These are phyloP conservation scores for Lasioglossum zephyrum DNA, from an alignment of 2,888 invertebrate genomes.

Conservation along the genomic window DNA sequence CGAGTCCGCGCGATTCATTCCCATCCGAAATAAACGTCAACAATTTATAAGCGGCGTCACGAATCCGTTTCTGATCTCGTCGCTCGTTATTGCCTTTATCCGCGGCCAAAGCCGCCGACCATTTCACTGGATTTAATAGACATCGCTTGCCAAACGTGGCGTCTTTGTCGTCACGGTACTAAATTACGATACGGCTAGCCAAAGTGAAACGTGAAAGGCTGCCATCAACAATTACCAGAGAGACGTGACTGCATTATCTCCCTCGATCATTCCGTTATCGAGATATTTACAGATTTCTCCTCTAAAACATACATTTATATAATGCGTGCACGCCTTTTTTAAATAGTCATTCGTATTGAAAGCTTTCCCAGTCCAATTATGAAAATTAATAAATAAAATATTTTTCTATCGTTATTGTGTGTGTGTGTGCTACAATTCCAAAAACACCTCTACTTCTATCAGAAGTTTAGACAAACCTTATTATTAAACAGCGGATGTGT, in stretches of 20 bases:
- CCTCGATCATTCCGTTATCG: not conserved
- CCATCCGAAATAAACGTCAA: not conserved
- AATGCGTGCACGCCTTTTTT: not conserved
- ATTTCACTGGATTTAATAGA: slow-evolving; percentile 18
- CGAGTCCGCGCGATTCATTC: not conserved
- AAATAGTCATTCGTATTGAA: too few relatives aligned
- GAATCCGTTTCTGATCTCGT: slow-evolving; percentile 4
- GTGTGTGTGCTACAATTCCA: too few relatives aligned
- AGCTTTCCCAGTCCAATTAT: too few relatives aligned
- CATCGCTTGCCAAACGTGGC: not conserved
- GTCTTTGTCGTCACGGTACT: not conserved
- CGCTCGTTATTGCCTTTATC: slow-evolving; percentile 9
- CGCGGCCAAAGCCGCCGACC: not conserved
- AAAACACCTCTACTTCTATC: too few relatives aligned
- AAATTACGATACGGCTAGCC: not conserved
- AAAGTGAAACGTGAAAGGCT: not conserved
- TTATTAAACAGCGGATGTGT: too few relatives aligned
- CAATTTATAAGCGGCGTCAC: slow-evolving; percentile 1
- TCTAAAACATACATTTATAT: not conserved
- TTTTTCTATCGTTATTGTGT: too few relatives aligned
- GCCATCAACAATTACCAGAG: not conserved
- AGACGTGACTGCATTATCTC: not conserved
- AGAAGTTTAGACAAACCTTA: too few relatives aligned
- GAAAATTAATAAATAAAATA: too few relatives aligned
- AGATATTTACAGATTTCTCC: not conserved